phyloP scores from a whole-genome alignment of 1,140 invertebrate species.

The Pararge aegeria region DNA sequence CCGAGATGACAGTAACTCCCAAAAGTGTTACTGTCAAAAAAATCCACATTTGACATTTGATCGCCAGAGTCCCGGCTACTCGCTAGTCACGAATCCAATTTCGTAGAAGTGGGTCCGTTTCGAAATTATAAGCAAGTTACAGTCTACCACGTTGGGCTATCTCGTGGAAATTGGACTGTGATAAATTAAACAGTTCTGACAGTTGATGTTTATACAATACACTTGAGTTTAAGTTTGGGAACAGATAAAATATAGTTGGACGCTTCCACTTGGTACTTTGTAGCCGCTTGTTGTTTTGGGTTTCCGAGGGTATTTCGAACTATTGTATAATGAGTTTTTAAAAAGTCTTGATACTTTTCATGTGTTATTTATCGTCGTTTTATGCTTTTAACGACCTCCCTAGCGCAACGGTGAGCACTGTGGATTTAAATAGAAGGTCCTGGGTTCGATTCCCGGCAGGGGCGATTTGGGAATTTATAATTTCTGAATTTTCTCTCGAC shows the following conservation, averaged over 20 bases:
- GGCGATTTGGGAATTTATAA: no score
- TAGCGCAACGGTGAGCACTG: no score
- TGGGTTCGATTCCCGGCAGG: no score
- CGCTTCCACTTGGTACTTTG: not conserved
- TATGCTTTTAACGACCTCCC: no score
- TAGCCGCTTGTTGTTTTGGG: not conserved
- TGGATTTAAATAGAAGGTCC: no score
- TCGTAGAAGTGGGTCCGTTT: conserved; percentile 10
- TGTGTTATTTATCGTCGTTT: not conserved
- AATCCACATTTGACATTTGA: not conserved
- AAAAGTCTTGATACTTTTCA: not conserved
- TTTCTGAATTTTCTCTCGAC: no score
- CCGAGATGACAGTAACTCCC: no score
- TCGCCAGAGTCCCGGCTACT: not conserved
- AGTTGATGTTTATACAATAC: conserved; percentile 34
- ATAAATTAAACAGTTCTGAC: conserved; percentile 33
- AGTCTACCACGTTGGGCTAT: conserved; percentile 28
- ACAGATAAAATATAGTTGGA: conserved; percentile 28
- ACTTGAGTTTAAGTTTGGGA: conserved; percentile 30
- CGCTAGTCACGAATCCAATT: conserved; percentile 3
- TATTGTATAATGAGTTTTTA: not conserved
- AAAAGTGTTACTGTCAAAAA: not conserved
- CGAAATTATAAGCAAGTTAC: conserved; percentile 61
- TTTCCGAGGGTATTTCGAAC: not conserved
- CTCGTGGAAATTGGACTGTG: conserved; percentile 30